phyloP scores from a whole-genome alignment of 1,140 invertebrate genomes.

The Drosophila kurseongensis region DNA sequence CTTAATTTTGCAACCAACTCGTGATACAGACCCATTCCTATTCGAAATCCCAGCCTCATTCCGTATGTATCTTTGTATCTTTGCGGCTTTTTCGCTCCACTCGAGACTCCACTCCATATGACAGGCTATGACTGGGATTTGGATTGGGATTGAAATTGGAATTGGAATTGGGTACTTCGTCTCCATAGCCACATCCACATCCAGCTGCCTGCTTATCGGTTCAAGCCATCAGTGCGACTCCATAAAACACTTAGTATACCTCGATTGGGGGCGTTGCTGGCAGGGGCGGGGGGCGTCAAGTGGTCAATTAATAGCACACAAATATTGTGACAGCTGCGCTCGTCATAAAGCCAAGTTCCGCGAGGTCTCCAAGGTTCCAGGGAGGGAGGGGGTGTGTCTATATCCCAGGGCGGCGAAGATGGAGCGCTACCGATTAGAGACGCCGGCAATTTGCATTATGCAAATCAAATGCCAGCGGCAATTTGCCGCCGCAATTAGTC shows the following conservation, averaged over 20 bases:
- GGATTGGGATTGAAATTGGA: slow-evolving; percentile 2
- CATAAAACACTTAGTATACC: slow-evolving; percentile 74
- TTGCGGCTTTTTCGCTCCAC: slow-evolving; percentile 29
- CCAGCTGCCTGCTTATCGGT: slow-evolving; percentile 58
- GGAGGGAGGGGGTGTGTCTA: not conserved
- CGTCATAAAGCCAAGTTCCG: slow-evolving; percentile 61
- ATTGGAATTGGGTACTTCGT: slow-evolving; percentile 3
- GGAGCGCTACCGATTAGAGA: slow-evolving; percentile 55
- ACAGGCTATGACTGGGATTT: slow-evolving; percentile 53
- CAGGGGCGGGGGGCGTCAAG: slow-evolving; percentile 62
- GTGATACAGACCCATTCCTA: not conserved
- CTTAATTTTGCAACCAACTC: slow-evolving; percentile 13
- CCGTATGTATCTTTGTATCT: slow-evolving; percentile 52
- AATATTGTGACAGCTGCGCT: slow-evolving; percentile 75
- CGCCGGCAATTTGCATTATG: slow-evolving; percentile 71
- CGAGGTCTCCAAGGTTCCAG: not conserved
- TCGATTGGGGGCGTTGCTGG: slow-evolving; percentile 14
- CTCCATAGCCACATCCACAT: not conserved
- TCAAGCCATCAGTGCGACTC: slow-evolving; percentile 70
- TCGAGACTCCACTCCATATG: slow-evolving; percentile 40
- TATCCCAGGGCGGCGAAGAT: slow-evolving; percentile 27
- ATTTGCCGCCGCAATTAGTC: slow-evolving; percentile 77
- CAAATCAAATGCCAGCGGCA: slow-evolving; percentile 73
- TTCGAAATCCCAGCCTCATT: slow-evolving; percentile 33
- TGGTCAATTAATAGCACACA: slow-evolving; percentile 78